These are phyloP conservation scores for Papilio demoleus DNA, from an alignment of 2,888 invertebrate species.

Conservation along the genomic window DNA sequence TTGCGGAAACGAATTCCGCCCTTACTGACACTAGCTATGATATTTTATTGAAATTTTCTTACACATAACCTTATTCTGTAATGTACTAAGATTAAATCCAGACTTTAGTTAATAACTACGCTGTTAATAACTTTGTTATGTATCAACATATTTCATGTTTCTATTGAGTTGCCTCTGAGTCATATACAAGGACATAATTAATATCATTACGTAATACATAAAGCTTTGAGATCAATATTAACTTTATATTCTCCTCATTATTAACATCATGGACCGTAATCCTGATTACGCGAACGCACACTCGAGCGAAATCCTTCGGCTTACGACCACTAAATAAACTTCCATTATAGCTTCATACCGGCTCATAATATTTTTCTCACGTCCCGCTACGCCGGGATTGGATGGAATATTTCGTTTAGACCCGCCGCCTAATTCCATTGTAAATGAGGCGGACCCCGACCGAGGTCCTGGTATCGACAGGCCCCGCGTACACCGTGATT, in stretches of 20 bases:
- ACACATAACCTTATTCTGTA: neutral
- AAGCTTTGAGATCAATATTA: constrained; percentile 28
- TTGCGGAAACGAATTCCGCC: neutral
- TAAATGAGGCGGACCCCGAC: constrained; percentile 39
- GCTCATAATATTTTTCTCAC: constrained; percentile 30
- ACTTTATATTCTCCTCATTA: constrained; percentile 25
- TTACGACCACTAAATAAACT: constrained; percentile 5
- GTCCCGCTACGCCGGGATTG: constrained; percentile 35
- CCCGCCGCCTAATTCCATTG: constrained; percentile 41
- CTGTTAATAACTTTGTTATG: neutral
- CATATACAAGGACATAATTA: constrained; percentile 15
- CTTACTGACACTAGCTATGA: neutral
- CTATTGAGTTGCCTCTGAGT: neutral
- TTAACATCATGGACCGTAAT: constrained; percentile 25
- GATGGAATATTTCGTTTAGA: constrained; percentile 46
- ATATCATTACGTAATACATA: constrained; percentile 24
- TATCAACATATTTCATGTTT: neutral
- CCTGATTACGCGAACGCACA: constrained; percentile 25
- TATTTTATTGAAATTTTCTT: neutral
- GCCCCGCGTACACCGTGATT: constrained; percentile 43
- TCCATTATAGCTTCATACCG: constrained; percentile 21
- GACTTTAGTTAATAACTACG: neutral
- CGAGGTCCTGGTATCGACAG: constrained; percentile 42
- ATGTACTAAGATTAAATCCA: too few relatives aligned
- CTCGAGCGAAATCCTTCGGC: constrained; percentile 17